These are phyloP conservation scores for Saguinus midas DNA, from an alignment of 2,113 vertebrate genomes.

Conservation along the genomic window DNA sequence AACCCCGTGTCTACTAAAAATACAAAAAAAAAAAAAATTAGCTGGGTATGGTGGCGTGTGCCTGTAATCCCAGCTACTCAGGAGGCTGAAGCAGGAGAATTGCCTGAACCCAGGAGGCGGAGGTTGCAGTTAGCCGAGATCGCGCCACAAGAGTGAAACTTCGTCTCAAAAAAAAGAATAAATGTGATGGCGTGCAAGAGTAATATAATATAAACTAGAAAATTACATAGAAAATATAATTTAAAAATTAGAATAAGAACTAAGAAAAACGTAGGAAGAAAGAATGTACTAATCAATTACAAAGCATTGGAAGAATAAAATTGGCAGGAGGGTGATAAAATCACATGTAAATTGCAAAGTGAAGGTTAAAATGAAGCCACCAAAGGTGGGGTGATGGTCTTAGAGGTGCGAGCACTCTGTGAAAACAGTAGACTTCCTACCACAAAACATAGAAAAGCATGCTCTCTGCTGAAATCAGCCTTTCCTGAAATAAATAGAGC, in stretches of 20 bases:
- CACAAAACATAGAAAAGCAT: background rate
- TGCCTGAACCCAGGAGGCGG: too few relatives aligned
- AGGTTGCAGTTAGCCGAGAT: too few relatives aligned
- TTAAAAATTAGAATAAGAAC: background rate
- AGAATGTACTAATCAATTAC: background rate
- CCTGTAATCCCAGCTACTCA: too few relatives aligned
- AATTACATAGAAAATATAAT: background rate
- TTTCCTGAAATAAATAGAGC: background rate
- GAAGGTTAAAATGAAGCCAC: background rate
- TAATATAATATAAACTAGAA: background rate
- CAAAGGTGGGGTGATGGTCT: fast-evolving
- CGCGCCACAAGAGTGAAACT: too few relatives aligned
- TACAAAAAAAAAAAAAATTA: too few relatives aligned
- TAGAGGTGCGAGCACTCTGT: fast-evolving
- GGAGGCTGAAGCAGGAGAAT: too few relatives aligned
- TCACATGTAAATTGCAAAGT: background rate
- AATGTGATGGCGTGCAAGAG: background rate
- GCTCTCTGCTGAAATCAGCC: background rate
- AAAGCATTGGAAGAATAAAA: background rate
- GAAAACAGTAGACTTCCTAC: background rate
- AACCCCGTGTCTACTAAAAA: too few relatives aligned
- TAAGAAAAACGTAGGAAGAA: background rate
- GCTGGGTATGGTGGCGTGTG: too few relatives aligned
- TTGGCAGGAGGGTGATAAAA: background rate
- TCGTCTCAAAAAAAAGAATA: background rate